Evolutionary conservation across 1,140 invertebrate species (phyloP), one percentile per base, ranked within the genome.

Genomic region (Tetramorium simillimum): DNA sequence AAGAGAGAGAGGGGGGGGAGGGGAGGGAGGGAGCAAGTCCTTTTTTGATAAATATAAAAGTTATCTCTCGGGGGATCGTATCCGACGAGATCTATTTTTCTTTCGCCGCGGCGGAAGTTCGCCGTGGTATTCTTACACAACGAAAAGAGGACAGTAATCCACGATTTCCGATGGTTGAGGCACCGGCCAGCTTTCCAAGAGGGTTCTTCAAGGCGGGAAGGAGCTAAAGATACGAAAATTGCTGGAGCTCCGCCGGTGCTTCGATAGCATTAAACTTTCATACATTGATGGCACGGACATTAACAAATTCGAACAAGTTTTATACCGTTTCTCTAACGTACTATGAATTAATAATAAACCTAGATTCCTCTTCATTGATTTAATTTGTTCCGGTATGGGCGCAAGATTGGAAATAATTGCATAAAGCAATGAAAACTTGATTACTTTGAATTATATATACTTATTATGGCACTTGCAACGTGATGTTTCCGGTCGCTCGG

Each of bases 201-300:
- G 49, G 33, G 56, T 84, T 73, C 53, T 88, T 33, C 46, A 12
- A 43, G 21, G 56, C 18, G 53, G 81, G 85, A 88, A 89, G 60
- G 69, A 89, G 73, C 67, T 69, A 78, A 87, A 56, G 69, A 69
- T 43, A 51, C 56, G 16, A 51, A 80, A 86, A 89, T 89, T 87
- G 37, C 63, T 51, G 37, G 2, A 37, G 62, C 67, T 70, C 37
- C 65, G 43, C 21, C 24, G 28, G 16, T 73, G 33, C 73, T 56
- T 87, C 75, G 53, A 65, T 81, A 69, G 53, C 86, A 92, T 93
- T 88, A 92, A 93, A 93, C 88, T 93, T 93, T 92, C 85, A 91
- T 80, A 82, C 78, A 85, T 86, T 80, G 78, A 90, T 78, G 77
- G 49, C 80, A 75, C 28, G 77, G 82, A 86, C 69, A 86, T 90